Evolutionary conservation across 2,888 invertebrate genomes (phyloP).

Genomic region (Dascillus cervinus): DNA sequence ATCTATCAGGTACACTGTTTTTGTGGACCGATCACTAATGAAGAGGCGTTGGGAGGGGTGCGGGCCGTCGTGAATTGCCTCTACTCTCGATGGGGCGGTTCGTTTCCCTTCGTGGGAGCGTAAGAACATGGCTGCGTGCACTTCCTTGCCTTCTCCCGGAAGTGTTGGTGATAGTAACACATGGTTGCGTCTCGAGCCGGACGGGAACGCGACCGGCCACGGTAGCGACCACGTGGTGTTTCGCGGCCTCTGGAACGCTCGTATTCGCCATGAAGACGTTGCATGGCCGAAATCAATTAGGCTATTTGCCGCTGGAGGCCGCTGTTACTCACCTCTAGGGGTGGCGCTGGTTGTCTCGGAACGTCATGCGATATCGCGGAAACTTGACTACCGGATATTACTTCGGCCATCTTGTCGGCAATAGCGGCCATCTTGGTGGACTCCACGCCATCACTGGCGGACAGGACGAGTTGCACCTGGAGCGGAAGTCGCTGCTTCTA

Average conservation of each 20-base stretch:
- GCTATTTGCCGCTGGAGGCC: no score
- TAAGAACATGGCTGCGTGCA: neutral
- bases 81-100: slow-evolving; percentile 4
- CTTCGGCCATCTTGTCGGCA: slow-evolving; percentile 1
- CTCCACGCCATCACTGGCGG: neutral
- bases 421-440: neutral
- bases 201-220: no score
- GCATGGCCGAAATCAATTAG: no score
- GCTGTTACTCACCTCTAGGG: no score
- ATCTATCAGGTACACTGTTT: slow-evolving; percentile 5
- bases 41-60: slow-evolving; percentile 3
- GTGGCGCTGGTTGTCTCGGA: no score
- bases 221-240: no score
- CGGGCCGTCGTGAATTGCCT: slow-evolving; percentile 2
- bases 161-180: slow-evolving; percentile 2
- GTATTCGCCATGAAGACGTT: no score
- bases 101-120: neutral
- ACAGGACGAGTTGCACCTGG: no score
- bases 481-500: slow-evolving; percentile 1
- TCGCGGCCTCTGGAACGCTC: no score
- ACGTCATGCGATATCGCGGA: no score
- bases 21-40: slow-evolving; percentile 1
- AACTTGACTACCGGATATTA: no score
- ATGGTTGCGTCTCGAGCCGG: no score
- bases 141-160: neutral